A percentile compares a stretch with the other conserved stretches of the same genome.
Conservation (phyloP, 2,888 invertebrate species). For the Drosophila sordidula region DNA sequence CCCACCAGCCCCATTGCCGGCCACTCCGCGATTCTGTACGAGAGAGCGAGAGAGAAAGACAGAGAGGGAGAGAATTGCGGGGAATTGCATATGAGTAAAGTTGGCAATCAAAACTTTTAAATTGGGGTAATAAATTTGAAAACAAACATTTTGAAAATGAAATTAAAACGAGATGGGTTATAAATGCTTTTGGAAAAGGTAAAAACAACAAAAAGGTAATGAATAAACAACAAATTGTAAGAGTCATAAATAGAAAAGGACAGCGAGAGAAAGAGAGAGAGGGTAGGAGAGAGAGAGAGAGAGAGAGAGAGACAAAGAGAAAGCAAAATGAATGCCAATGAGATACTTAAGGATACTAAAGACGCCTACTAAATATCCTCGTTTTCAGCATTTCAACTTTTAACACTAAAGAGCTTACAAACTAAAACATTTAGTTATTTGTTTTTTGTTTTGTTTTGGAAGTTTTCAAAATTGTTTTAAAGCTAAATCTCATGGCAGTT, state of each 20-base stretch:
- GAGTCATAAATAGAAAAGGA: constrained; percentile 19
- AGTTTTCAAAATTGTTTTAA: constrained; percentile 70
- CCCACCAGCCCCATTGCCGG: constrained; percentile 51
- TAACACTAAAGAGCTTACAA: constrained; percentile 42
- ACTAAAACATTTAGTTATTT: constrained; percentile 48
- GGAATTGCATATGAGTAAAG: constrained; percentile 18
- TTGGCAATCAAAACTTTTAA: constrained; percentile 40
- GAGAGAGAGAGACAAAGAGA: constrained; percentile 18
- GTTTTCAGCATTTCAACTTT: constrained; percentile 13
- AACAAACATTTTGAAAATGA: constrained; percentile 49
- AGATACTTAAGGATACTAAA: constrained; percentile 65
- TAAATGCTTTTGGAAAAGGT: constrained; percentile 50
- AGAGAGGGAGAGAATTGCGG: constrained; percentile 1
- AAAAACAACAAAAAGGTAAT: constrained; percentile 57
- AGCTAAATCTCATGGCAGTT: constrained; percentile 44
- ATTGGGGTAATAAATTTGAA: constrained; percentile 43
- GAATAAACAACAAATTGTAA: constrained; percentile 53
- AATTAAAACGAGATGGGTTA: constrained; percentile 61
- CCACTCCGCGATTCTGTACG: constrained; percentile 58
- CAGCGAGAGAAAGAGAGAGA: constrained; percentile 10
- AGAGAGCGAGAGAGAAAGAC: constrained; percentile 12
- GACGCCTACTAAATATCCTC: constrained; percentile 19
- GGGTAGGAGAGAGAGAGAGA: constrained; percentile 7
- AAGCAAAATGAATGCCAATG: constrained; percentile 78
- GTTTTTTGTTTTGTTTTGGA: background rate